Conservation (phyloP, 2,797 vertebrate genomes). For the Carduelis carduelis region DNA sequence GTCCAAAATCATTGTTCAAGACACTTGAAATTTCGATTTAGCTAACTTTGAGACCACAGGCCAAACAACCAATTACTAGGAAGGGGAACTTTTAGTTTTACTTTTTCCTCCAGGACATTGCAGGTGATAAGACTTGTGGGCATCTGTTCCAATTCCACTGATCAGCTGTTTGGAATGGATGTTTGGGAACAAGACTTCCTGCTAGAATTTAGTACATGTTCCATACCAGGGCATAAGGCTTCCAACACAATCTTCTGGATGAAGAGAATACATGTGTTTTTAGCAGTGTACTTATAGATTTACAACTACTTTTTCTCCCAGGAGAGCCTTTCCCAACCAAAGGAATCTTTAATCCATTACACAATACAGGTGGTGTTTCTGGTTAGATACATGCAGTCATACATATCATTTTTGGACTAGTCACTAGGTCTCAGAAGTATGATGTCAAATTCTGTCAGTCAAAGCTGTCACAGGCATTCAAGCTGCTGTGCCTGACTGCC, state of each 20-base stretch:
- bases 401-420: background rate
- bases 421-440: background rate
- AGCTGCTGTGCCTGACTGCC: background rate
- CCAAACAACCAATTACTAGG: accelerated
- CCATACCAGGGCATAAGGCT: background rate
- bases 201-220: background rate
- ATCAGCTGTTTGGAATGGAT: background rate
- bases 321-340: background rate
- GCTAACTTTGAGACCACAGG: background rate
- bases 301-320: background rate
- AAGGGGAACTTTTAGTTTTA: background rate
- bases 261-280: background rate
- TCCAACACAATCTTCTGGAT: background rate
- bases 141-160: background rate
- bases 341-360: background rate
- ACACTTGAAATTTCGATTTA: background rate
- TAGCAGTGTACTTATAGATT: background rate
- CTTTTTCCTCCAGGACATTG: background rate
- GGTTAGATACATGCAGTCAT: background rate
- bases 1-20: background rate
- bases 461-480: background rate
- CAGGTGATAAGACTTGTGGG: background rate
- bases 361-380: background rate
- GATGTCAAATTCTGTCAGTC: background rate
- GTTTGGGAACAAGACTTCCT: background rate